phyloP scores from a whole-genome alignment of 2,797 vertebrate species.

The Gastrophryne carolinensis region DNA sequence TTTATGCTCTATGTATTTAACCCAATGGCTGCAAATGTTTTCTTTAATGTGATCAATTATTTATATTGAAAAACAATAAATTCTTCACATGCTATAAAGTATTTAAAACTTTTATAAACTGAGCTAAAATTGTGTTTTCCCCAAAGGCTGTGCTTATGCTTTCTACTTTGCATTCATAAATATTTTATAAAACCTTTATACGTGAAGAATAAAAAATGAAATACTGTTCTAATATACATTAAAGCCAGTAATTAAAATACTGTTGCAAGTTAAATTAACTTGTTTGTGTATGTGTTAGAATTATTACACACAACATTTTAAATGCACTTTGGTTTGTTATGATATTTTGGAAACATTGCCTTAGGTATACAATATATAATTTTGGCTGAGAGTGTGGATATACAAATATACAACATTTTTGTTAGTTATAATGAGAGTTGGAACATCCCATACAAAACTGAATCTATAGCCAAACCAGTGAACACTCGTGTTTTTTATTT shows the following conservation, averaged over 20 bases:
- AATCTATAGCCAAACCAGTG: too few relatives aligned
- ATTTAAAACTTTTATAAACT: constrained; percentile 57
- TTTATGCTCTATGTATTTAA: constrained; percentile 47
- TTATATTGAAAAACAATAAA: constrained; percentile 54
- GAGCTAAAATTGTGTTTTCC: constrained; percentile 58
- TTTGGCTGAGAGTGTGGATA: background rate
- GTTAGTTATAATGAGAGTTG: background rate
- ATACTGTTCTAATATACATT: constrained; percentile 54
- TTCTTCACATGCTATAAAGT: constrained; percentile 55
- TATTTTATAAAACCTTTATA: constrained; percentile 57
- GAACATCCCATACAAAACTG: background rate
- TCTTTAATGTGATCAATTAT: constrained; percentile 58
- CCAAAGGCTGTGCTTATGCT: constrained; percentile 50
- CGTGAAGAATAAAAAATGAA: constrained; percentile 52
- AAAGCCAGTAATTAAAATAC: constrained; percentile 42
- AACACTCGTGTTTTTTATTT: too few relatives aligned
- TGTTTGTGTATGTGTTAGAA: constrained; percentile 4
- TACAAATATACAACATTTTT: background rate
- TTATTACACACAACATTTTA: background rate
- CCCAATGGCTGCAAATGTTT: constrained; percentile 57
- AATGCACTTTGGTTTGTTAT: background rate
- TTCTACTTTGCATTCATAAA: constrained; percentile 53
- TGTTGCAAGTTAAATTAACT: constrained; percentile 8
- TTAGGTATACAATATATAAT: background rate
- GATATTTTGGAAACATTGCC: background rate